Evolutionary conservation across 2,888 invertebrate genomes (phyloP).

Genomic region (Mechanitis mazaeus): DNA sequence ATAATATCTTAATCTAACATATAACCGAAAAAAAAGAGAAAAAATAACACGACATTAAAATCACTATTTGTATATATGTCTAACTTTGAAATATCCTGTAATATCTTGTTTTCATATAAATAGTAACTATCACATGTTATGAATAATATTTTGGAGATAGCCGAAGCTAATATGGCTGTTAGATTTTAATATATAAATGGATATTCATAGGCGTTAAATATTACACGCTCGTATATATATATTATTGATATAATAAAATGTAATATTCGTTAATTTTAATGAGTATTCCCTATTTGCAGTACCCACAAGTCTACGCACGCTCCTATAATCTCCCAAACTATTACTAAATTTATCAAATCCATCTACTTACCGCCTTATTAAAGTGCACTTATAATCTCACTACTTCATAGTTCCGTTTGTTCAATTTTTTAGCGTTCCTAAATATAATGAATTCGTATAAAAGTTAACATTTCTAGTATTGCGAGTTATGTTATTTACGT

Average conservation of each 20-base stretch:
- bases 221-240: too few species aligned
- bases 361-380: conserved; percentile 34
- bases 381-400: conserved; percentile 73
- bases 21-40: neutral
- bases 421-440: conserved; percentile 42
- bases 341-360: conserved; percentile 14
- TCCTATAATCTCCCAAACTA: conserved; percentile 14
- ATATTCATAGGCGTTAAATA: too few species aligned
- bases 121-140: conserved; percentile 1
- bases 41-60: neutral
- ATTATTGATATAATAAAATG: too few species aligned
- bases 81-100: neutral
- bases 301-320: conserved; percentile 13
- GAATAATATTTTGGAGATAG: neutral
- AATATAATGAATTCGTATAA: conserved; percentile 31
- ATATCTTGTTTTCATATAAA: neutral
- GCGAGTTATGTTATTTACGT: conserved; percentile 22
- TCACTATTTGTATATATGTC: neutral
- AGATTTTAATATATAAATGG: neutral
- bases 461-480: conserved; percentile 14
- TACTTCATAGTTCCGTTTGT: conserved; percentile 51
- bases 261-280: neutral
- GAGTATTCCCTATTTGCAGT: conserved; percentile 5
- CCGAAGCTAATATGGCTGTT: conserved; percentile 1
- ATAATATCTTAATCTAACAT: neutral